phyloP scores from a whole-genome alignment of 2,888 invertebrate species.

The Coelinius sp. region DNA sequence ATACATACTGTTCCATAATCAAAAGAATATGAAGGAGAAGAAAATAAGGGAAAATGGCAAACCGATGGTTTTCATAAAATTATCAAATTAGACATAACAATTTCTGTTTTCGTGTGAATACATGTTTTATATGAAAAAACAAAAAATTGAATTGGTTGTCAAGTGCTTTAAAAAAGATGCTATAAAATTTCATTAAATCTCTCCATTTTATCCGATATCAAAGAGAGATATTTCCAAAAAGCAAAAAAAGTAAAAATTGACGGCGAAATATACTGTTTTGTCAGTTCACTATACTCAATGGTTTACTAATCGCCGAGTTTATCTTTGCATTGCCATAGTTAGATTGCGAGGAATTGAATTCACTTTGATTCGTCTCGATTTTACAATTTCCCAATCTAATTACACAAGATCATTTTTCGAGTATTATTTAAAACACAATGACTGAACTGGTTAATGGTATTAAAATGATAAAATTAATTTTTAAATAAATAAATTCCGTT shows the following conservation, averaged over 20 bases:
- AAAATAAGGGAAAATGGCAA: slow-evolving; percentile 25
- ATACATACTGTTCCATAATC: slow-evolving; percentile 55
- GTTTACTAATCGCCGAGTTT: too few relatives aligned
- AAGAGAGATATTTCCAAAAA: too few relatives aligned
- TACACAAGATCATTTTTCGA: slow-evolving; percentile 3
- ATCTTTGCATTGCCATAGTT: slow-evolving; percentile 3
- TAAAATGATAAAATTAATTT: slow-evolving; percentile 8
- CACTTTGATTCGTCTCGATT: too few relatives aligned
- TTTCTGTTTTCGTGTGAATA: slow-evolving; percentile 29
- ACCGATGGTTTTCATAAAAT: background rate
- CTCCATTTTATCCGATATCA: too few relatives aligned
- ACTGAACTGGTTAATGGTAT: slow-evolving; percentile 25
- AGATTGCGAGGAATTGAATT: background rate
- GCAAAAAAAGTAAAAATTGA: too few relatives aligned
- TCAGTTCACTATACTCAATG: too few relatives aligned
- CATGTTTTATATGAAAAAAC: too few relatives aligned
- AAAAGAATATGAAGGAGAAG: slow-evolving; percentile 37
- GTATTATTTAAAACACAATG: slow-evolving; percentile 26
- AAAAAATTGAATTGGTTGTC: too few relatives aligned
- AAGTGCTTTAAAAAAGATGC: too few relatives aligned
- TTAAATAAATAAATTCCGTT: background rate
- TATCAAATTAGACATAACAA: slow-evolving; percentile 24
- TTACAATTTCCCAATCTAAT: too few relatives aligned
- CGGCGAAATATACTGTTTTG: too few relatives aligned
- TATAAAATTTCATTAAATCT: too few relatives aligned